These are phyloP conservation scores for Aviceda subcristata DNA, from an alignment of 2,113 vertebrate species.

Conservation along the genomic window DNA sequence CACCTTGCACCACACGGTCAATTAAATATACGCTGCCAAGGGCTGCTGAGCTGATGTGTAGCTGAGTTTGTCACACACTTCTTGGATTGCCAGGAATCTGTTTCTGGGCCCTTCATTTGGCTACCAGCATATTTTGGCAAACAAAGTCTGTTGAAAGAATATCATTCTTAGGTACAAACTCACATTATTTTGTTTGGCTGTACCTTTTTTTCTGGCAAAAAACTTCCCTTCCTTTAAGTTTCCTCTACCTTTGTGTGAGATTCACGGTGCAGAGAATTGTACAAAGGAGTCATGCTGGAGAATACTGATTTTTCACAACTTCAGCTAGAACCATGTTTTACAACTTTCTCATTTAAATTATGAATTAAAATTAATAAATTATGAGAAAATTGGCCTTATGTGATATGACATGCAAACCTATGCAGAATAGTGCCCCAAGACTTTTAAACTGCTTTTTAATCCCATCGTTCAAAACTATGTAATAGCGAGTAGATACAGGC, in stretches of 20 bases:
- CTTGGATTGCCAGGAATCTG: neutral
- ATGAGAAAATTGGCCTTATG: slow-evolving; percentile 22
- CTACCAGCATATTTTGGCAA: neutral
- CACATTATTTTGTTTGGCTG: neutral
- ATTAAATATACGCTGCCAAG: neutral
- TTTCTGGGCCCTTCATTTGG: neutral
- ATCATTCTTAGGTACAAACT: neutral
- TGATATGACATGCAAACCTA: slow-evolving; percentile 10
- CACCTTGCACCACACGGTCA: neutral
- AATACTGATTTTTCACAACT: neutral
- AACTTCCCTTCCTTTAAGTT: neutral
- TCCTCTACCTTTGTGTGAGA: neutral
- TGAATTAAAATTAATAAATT: slow-evolving; percentile 50
- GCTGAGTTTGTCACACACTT: neutral
- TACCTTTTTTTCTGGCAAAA: neutral
- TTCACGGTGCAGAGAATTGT: neutral
- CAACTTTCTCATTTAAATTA: slow-evolving; percentile 29
- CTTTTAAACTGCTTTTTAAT: slow-evolving; percentile 19
- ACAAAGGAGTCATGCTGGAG: neutral
- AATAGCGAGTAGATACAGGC: neutral
- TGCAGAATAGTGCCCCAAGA: neutral
- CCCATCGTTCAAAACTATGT: neutral
- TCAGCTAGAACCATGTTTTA: neutral
- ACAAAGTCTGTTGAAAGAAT: neutral
- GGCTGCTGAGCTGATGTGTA: neutral